Base-by-base conservation (phyloP, 2,797 vertebrate genomes). In the Pipistrellus pipistrellus region DNA sequence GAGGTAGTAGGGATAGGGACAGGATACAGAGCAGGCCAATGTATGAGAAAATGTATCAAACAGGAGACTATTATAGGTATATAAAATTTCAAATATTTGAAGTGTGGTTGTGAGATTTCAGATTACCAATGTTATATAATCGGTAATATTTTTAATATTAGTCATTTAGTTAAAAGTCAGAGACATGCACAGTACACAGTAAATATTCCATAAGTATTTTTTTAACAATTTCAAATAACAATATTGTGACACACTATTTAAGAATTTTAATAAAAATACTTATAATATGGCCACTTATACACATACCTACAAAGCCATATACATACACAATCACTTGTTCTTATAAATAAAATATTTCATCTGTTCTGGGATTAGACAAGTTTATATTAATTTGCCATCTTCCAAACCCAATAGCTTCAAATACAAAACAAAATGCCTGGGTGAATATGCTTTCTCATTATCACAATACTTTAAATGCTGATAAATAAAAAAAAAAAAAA, bases 211-310 rank as follows among this genome's bases (percentile, higher is more conserved):
- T 41, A 41, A 41, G 38, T 41, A 41, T 41, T 41, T 41, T 41
- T 41, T 41, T 41, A 41, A 41, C 21, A 77, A 77, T 86, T 95
- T 41, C 20, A 94, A 84, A 48, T 53, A 96, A 93, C 12, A 44
- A 6, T n/a, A 23, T 41, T 96, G 93, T 51, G 95, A 94, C n/a
- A 96, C 62, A 62, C 84, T 97, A 92, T 80, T 41, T 78, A 96
- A 92, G 72, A 77, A 91, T 93, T 97, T 93, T 91, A 95, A 95
- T 97, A 98, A 95, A 96, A 97, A 38, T 66, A 30, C 6, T 48
- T 88, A 64, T 41, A 90, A 86, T 53, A 73, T 78, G 38, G 66
- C 41, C 89, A 66, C 59, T 53, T 78, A 76, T 66, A 95, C 35
- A 95, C 41, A 94, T n/a, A 93, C 21, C 55, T 73, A 85, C 30